Percentiles rank a stretch among this genome's conserved stretches.
phyloP scores from a whole-genome alignment of 2,888 invertebrate genomes.

The Parapristionchus giblindavisi region DNA sequence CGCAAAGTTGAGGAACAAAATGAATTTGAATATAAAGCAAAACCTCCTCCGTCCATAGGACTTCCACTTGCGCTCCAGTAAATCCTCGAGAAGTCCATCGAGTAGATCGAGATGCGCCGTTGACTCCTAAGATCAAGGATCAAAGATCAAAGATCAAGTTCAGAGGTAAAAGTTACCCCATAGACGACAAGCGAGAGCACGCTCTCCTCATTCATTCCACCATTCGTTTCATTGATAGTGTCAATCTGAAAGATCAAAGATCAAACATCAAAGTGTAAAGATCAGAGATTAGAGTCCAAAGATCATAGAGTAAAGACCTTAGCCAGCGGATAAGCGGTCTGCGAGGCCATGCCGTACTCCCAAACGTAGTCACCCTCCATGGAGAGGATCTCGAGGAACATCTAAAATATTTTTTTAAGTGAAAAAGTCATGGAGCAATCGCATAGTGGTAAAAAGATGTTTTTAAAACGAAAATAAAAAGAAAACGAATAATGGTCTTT shows the following conservation, averaged over 20 bases:
- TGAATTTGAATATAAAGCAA: no score
- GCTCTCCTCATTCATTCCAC: constrained; percentile 92
- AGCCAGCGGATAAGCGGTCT: constrained; percentile 86
- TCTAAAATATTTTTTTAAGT: constrained; percentile 69
- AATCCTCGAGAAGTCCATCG: constrained; percentile 91
- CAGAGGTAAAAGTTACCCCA: constrained; percentile 77
- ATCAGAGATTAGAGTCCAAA: not conserved
- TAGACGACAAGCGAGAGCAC: constrained; percentile 94
- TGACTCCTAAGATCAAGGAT: constrained; percentile 79
- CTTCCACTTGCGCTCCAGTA: constrained; percentile 97
- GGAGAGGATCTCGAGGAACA: constrained; percentile 96
- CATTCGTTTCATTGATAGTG: constrained; percentile 89
- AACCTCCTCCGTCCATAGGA: constrained; percentile 84
- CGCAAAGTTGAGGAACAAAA: no score
- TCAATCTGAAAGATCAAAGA: constrained; percentile 82
- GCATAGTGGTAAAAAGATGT: not conserved
- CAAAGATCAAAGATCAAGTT: not conserved
- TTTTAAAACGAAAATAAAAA: not conserved
- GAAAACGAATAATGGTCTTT: not conserved
- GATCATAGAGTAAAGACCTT: constrained; percentile 76
- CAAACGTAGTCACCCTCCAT: constrained; percentile 95
- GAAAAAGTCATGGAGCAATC: not conserved
- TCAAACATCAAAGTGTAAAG: not conserved
- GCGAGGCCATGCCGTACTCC: constrained; percentile 85
- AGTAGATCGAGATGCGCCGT: constrained; percentile 91